Conservation (phyloP, 1,140 invertebrate genomes). For the Eulimnadia texana region DNA sequence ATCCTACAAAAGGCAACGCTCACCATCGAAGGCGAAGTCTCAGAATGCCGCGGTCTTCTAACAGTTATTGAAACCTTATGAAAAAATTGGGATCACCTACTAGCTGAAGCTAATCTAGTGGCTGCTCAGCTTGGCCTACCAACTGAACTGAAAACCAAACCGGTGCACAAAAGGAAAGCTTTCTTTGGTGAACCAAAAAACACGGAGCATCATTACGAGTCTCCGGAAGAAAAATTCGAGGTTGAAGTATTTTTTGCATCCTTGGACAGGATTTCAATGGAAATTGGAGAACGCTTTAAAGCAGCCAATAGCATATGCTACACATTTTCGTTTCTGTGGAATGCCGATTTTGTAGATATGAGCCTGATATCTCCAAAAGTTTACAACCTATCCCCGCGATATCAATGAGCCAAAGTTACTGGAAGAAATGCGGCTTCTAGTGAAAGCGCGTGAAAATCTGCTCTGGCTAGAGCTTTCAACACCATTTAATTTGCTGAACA, state of each 20-base stretch:
- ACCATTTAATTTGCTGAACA: neutral
- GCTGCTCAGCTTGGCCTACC: slow-evolving; percentile 4
- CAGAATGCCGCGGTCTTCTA: slow-evolving; percentile 5
- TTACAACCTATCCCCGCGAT: no score
- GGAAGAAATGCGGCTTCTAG: no score
- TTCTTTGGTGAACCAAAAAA: neutral
- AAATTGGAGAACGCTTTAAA: slow-evolving; percentile 2
- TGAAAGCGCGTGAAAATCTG: neutral
- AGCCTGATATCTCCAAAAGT: neutral
- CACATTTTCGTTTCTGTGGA: neutral
- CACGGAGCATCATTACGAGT: neutral
- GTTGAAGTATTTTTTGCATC: slow-evolving; percentile 3
- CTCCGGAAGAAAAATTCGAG: neutral
- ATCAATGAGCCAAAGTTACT: no score
- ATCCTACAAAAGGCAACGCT: slow-evolving; percentile 1
- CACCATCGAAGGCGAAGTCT: slow-evolving; percentile 8
- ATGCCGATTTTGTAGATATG: neutral
- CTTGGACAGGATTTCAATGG: slow-evolving; percentile 4
- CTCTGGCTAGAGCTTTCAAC: neutral
- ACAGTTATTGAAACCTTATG: neutral
- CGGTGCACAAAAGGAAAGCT: neutral
- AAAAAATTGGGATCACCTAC: slow-evolving; percentile 6
- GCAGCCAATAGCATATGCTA: slow-evolving; percentile 5
- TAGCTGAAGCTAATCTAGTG: slow-evolving; percentile 10
- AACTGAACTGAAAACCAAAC: slow-evolving; percentile 6